Evolutionary conservation across 2,797 vertebrate genomes (phyloP).

Genomic region (Centropyge bicolor): DNA sequence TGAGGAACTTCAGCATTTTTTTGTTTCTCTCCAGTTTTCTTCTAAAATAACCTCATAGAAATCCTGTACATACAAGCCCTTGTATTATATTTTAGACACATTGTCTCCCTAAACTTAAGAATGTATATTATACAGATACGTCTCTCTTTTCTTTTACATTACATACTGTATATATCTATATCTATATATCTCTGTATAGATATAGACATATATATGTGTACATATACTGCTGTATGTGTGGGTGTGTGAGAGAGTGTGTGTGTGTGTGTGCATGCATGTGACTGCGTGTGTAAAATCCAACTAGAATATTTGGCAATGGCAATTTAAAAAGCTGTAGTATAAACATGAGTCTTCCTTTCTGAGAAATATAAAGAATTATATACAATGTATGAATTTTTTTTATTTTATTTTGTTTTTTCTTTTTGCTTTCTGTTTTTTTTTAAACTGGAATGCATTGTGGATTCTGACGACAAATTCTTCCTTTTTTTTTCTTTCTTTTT

Average conservation of each 20-base stretch:
- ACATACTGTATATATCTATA: conserved; percentile 64
- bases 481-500: conserved; percentile 23
- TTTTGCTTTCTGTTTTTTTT: conserved; percentile 46
- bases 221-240: conserved; percentile 71
- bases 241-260: conserved; percentile 63
- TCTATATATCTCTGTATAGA: conserved; percentile 63
- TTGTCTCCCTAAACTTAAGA: conserved; percentile 91
- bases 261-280: conserved; percentile 66
- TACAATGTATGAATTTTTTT: conserved; percentile 72
- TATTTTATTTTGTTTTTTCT: conserved; percentile 32
- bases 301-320: conserved; percentile 87
- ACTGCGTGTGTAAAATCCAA: conserved; percentile 76
- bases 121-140: conserved; percentile 91
- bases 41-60: conserved; percentile 90
- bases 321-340: conserved; percentile 86
- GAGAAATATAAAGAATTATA: conserved; percentile 84
- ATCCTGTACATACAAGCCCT: conserved; percentile 90
- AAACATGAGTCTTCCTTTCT: conserved; percentile 91
- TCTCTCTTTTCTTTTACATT: conserved; percentile 69
- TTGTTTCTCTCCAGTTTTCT: conserved; percentile 83
- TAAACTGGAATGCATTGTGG: conserved; percentile 80
- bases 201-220: conserved; percentile 69
- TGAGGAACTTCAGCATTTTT: conserved; percentile 82
- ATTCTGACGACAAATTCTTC: conserved; percentile 66
- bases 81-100: conserved; percentile 96